Evolutionary conservation across 2,888 invertebrate species (phyloP), one percentile per base, ranked within the genome.

Genomic region (Xylophagus ater): DNA sequence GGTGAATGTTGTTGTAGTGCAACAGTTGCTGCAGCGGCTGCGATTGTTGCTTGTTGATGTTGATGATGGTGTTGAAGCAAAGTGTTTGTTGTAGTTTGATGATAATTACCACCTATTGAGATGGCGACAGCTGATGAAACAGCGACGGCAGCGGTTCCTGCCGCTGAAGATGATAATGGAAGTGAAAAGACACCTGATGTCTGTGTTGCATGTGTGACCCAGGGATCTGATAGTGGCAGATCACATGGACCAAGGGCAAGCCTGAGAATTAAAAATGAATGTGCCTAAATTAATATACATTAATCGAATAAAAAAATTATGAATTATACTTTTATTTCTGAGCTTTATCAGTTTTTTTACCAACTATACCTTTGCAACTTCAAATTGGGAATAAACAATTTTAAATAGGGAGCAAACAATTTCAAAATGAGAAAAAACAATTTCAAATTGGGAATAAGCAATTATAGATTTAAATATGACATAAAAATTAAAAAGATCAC

Each of bases 201-300:
- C 50, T 48, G 43, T 48, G 49, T 44, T 44, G 50, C 48, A 42
- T 52, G 51, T 45, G 52, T 49, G 41, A 53, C 58, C 65, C 65
- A 65, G 57, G 58, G 59, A 55, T 65, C 63, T 56, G 61, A 37
- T 66, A 68, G 68, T 65, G 70, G 82, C 73, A 84, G 76, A 72
- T 86, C 85, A 82, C 83, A 81, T 75, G 85, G 83, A 76, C 84
- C 82, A 75, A n/a, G n/a, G n/a, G n/a, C n/a, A n/a, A 83, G 79
- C 82, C 87, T 87, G 73, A 52, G 78, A 80, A 47, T 2, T 25
- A 14, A 24, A 24, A 25, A 37, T 40, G 18, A 34, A 21, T n/a
- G n/a, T n/a, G n/a, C n/a, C n/a, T n/a, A n/a, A n/a, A n/a, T n/a
- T n/a, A n/a, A n/a, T n/a, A n/a, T n/a, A n/a, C n/a, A n/a, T n/a